phyloP scores from a whole-genome alignment of 2,888 invertebrate species.

The Bugula neritina region DNA sequence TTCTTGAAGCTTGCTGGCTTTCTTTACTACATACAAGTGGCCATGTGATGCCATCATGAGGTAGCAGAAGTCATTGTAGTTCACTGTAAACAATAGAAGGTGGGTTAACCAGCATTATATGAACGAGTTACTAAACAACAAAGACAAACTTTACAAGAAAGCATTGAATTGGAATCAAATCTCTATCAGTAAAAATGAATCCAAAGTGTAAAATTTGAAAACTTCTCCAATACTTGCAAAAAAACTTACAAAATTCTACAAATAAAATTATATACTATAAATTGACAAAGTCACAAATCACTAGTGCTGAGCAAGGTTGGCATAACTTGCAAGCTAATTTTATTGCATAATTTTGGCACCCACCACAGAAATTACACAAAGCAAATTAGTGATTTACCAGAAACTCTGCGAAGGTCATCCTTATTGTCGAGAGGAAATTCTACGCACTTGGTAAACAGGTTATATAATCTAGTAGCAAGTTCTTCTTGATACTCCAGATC shows the following conservation, averaged over 20 bases:
- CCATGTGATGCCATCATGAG: conserved; percentile 4
- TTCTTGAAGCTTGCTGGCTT: conserved; percentile 1
- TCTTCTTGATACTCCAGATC: conserved; percentile 4
- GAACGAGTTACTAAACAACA: neutral
- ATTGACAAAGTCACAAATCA: too few species aligned
- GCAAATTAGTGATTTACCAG: too few species aligned
- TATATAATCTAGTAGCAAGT: neutral
- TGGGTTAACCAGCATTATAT: neutral
- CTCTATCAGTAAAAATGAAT: neutral
- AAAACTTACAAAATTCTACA: too few species aligned
- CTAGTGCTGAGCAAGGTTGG: too few species aligned
- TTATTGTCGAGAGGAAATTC: conserved; percentile 5
- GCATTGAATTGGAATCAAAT: neutral
- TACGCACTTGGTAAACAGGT: conserved; percentile 1
- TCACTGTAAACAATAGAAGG: neutral
- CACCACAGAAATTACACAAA: too few species aligned
- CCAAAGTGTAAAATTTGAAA: neutral
- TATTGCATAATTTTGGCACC: too few species aligned
- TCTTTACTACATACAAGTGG: conserved; percentile 3
- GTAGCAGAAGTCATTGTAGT: conserved; percentile 15
- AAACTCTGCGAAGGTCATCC: neutral
- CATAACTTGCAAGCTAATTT: too few species aligned
- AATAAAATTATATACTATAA: too few species aligned
- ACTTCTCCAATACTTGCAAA: too few species aligned
- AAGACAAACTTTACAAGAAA: too few species aligned